Conservation (phyloP, 2,888 invertebrate genomes). For the Lasioglossum oenotherae region DNA sequence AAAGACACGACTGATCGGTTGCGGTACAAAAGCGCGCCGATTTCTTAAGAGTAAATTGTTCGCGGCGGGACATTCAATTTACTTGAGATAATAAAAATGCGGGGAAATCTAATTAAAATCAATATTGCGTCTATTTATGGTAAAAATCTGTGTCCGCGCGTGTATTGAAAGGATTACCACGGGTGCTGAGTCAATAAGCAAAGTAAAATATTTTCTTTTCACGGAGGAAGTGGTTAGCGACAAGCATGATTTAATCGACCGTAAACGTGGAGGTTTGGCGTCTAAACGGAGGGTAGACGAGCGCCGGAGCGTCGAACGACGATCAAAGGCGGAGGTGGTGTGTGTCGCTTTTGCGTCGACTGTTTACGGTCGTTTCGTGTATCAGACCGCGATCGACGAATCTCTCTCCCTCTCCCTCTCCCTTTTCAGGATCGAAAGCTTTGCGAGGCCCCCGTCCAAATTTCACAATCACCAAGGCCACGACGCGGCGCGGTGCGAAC, state of each 20-base stretch:
- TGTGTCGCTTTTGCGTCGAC: not conserved
- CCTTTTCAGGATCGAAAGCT: not conserved
- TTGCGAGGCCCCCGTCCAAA: conserved; percentile 42
- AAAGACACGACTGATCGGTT: not conserved
- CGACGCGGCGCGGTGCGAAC: not conserved
- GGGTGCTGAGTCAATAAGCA: not conserved
- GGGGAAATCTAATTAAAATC: not conserved
- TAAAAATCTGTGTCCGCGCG: not conserved
- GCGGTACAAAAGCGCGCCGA: not conserved
- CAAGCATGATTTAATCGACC: not conserved
- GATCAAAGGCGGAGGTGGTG: no score
- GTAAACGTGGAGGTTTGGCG: not conserved
- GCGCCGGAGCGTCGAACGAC: conserved; percentile 1
- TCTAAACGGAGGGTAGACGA: not conserved
- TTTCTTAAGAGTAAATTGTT: not conserved
- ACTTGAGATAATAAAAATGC: not conserved
- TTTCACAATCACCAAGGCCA: conserved; percentile 61
- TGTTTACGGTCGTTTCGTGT: not conserved
- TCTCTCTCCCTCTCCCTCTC: not conserved
- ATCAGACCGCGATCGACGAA: not conserved
- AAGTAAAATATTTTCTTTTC: not conserved
- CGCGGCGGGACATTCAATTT: not conserved
- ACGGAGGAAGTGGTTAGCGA: not conserved
- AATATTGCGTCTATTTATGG: not conserved
- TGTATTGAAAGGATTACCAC: not conserved